Conservation (phyloP, 2,888 invertebrate species). For the Malachius bipustulatus region DNA sequence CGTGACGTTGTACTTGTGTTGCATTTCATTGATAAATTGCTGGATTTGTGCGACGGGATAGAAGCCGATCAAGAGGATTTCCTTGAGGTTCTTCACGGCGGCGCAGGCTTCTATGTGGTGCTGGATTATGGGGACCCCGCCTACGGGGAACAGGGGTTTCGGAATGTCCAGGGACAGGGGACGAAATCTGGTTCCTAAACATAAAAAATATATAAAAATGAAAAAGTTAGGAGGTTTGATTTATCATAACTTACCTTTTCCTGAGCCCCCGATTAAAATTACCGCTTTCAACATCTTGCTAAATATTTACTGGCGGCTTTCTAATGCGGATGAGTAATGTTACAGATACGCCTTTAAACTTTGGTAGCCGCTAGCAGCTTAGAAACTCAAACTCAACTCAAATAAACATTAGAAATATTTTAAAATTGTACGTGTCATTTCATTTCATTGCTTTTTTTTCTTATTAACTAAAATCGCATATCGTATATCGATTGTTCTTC, state of each 20-base stretch:
- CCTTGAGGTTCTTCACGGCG: conserved; percentile 64
- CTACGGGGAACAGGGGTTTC: conserved; percentile 94
- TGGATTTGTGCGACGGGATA: conserved; percentile 77
- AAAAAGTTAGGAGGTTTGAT: not conserved
- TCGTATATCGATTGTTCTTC: too few relatives aligned
- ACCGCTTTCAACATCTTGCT: conserved; percentile 64
- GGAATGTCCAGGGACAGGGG: conserved; percentile 95
- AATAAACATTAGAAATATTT: too few relatives aligned
- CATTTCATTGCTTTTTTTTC: too few relatives aligned
- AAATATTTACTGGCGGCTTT: too few relatives aligned
- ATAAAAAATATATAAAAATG: conserved; percentile 14
- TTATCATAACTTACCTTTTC: conserved; percentile 58
- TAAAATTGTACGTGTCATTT: too few relatives aligned
- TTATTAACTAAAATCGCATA: too few relatives aligned
- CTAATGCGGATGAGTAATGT: too few relatives aligned
- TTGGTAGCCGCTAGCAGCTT: too few relatives aligned
- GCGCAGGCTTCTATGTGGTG: conserved; percentile 94
- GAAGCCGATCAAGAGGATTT: conserved; percentile 89
- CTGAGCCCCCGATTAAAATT: conserved; percentile 86
- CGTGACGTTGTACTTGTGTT: conserved; percentile 65
- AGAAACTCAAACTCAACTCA: too few relatives aligned
- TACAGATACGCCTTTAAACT: too few relatives aligned
- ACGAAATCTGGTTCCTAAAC: conserved; percentile 87
- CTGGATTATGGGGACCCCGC: conserved; percentile 89
- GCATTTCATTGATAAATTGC: conserved; percentile 78